Evolutionary conservation across 53 echinoderm and acorn worm species (phyloP).

Genomic region (Holothuria leucospilota): DNA sequence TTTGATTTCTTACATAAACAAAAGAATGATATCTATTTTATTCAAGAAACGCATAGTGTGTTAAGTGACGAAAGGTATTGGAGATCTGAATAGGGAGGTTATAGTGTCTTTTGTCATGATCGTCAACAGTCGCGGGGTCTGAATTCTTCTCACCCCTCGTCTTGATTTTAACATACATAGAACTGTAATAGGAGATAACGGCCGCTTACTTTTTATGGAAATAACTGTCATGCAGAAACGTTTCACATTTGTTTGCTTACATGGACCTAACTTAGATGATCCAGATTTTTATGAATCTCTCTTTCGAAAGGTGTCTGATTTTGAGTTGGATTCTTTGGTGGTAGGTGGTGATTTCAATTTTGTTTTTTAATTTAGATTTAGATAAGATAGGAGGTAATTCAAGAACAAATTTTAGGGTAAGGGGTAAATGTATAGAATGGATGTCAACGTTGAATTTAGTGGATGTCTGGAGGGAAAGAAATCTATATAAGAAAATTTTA

Average conservation of each 20-base stretch:
- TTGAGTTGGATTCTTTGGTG: too few relatives aligned
- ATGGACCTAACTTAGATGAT: background rate
- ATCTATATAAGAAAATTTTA: background rate
- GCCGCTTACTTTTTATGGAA: background rate
- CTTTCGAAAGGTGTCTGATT: too few relatives aligned
- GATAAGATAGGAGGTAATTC: background rate
- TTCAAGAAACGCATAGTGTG: too few relatives aligned
- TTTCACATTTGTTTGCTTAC: background rate
- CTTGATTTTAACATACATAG: background rate
- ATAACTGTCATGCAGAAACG: background rate
- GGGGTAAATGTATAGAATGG: background rate
- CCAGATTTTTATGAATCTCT: background rate
- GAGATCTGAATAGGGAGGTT: too few relatives aligned
- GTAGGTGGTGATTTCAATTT: too few relatives aligned
- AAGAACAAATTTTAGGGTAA: too few relatives aligned
- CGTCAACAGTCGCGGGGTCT: background rate
- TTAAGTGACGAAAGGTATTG: too few relatives aligned
- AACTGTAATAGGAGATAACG: background rate
- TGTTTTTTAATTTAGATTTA: background rate
- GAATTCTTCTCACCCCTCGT: background rate
- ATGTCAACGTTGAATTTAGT: background rate
- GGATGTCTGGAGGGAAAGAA: conserved; percentile 30
- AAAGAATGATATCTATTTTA: too few relatives aligned
- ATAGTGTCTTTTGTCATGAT: too few relatives aligned
- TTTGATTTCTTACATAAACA: too few relatives aligned